Percentiles rank a stretch among this genome's conserved stretches.
These are phyloP conservation scores for Urocynchramus pylzowi DNA, from an alignment of 2,113 vertebrate species.

Conservation along the genomic window DNA sequence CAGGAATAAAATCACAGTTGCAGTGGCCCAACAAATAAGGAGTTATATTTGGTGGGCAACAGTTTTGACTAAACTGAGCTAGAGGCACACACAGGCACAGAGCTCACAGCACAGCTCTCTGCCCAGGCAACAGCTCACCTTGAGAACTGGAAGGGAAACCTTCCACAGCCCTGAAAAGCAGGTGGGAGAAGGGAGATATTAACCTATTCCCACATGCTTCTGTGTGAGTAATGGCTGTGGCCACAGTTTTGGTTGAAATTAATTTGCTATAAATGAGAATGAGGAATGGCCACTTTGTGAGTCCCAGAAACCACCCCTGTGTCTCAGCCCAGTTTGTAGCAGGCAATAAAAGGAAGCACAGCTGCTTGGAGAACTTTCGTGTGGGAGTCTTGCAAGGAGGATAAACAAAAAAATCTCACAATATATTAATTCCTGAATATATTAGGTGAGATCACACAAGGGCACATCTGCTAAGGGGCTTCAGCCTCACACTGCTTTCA, in stretches of 20 bases:
- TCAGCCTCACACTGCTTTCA: neutral
- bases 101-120: neutral
- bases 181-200: neutral
- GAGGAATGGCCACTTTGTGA: neutral
- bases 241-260: neutral
- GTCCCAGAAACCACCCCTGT: neutral
- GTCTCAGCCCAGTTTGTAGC: neutral
- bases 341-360: neutral
- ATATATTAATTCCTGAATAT: neutral
- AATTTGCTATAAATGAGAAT: neutral
- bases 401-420: neutral
- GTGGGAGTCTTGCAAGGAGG: neutral
- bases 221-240: neutral
- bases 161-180: neutral
- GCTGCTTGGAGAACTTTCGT: neutral
- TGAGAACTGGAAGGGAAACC: neutral
- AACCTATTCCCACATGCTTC: neutral
- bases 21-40: neutral
- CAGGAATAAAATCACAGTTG: neutral
- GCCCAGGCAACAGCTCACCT: neutral
- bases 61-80: neutral
- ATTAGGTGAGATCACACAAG: neutral
- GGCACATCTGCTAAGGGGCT: neutral
- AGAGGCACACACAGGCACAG: neutral
- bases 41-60: neutral